Conservation (phyloP, 2,797 vertebrate species). For the Spinus pinus region DNA sequence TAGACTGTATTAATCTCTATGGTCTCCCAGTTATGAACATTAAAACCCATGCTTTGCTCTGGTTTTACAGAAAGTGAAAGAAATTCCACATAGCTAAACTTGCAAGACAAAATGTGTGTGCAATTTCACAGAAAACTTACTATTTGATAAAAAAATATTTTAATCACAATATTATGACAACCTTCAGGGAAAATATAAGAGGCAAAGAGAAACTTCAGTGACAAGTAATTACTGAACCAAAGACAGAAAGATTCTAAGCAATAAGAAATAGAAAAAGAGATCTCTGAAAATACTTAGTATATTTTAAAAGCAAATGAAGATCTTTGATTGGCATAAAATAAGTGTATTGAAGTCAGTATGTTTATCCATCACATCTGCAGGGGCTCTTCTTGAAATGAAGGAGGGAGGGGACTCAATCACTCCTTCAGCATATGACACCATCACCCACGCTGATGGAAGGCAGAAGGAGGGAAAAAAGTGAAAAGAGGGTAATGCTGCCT, state of each 20-base stretch:
- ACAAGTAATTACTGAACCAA: background rate
- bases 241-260: background rate
- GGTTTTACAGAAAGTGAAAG: background rate
- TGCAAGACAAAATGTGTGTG: background rate
- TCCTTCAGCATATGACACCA: background rate
- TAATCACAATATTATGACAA: background rate
- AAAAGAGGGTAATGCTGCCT: background rate
- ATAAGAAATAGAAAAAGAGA: background rate
- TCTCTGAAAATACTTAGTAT: background rate
- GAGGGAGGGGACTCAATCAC: background rate
- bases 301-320: background rate
- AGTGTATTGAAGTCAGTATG: background rate
- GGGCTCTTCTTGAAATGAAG: background rate
- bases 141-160: background rate
- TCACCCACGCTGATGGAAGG: accelerated
- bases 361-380: background rate
- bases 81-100: background rate
- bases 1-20: background rate
- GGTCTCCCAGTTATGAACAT: background rate
- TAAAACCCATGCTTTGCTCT: background rate
- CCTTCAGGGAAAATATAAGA: background rate
- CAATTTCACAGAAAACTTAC: background rate
- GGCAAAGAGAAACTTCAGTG: background rate
- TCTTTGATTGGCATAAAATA: background rate
- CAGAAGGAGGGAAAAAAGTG: background rate